Evolutionary conservation across 2,113 vertebrate species (phyloP), one percentile per base, ranked within the genome.

Genomic region (Cryptomyrus ogoouensis): DNA sequence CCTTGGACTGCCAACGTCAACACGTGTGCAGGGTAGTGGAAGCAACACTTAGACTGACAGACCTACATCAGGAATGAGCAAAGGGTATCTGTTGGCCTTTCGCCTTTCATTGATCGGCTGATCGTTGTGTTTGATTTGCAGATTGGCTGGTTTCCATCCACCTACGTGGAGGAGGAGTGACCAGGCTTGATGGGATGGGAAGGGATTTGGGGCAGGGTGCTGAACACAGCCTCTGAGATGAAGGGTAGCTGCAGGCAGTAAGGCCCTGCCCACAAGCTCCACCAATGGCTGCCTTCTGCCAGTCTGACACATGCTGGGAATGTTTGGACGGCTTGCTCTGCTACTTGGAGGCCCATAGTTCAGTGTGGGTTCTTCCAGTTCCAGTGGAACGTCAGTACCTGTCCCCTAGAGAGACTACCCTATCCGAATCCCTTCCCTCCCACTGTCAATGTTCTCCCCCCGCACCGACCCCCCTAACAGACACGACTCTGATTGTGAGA

Each of bases 131-230:
- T 86, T 91, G 83, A 58, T 74, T 93, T 93, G 88, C 89, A 99
- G 98, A 97, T 98, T 94, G 98, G 98, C 91, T 98, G 97, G 98
- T 99, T 99, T 95, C 98, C 98, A 87, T 98, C 98, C 83, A 97
- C 97, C 15, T 99, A 98, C 0, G 98, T 99, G 92, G 97, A 98
- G 89, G 98, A 98, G 21, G 97, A 98, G 88, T 99, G 96, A 97
- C 90, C 87, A 56, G 46, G 13, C 24, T n/a, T 3, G 47, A 31
- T 52, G 85, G 46, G n/a, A 50, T 52, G 85, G 85, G 27, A 27
- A 12, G 21, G 92, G 44, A 46, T 49, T 83, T 9, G 83, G n/a
- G 84, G 9, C 27, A 84, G 44, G 44, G 21, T 21, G 39, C 44
- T n/a, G 44, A 44, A 9, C 44, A 84, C 83, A 10, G 7, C n/a